Evolutionary conservation across 2,113 vertebrate species (phyloP).

Genomic region (Hypocryptadius cinnamomeus): DNA sequence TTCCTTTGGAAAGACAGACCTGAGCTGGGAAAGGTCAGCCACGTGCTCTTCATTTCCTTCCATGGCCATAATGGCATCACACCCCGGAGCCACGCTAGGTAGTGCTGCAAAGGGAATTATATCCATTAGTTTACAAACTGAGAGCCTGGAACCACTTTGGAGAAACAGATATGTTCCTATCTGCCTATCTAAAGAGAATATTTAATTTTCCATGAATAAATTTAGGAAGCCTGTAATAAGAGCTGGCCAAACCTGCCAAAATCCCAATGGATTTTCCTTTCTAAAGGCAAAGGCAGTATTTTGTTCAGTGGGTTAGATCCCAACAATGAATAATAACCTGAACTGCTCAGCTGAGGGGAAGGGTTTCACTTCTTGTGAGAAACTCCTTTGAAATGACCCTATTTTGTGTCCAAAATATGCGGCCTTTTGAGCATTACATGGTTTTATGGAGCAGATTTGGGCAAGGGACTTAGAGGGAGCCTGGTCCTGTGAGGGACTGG

Average conservation of each 20-base stretch:
- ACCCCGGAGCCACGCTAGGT: neutral
- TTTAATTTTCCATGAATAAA: neutral
- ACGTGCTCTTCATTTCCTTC: accelerated
- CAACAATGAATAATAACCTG: neutral
- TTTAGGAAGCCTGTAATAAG: neutral
- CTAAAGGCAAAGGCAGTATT: neutral
- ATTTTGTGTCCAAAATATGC: neutral
- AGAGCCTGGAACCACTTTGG: neutral
- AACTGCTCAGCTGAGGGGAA: neutral
- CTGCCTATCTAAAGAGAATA: neutral
- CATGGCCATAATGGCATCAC: neutral
- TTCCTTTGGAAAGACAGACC: neutral
- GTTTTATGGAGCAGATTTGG: neutral
- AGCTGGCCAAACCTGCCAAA: too few species aligned
- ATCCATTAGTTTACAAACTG: neutral
- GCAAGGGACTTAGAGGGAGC: neutral
- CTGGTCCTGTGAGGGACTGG: neutral
- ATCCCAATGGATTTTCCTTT: neutral
- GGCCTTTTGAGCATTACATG: neutral
- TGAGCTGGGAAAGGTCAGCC: neutral
- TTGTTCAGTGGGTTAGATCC: neutral
- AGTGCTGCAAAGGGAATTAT: accelerated
- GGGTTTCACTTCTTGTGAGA: neutral
- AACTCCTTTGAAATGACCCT: neutral
- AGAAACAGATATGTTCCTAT: neutral